phyloP scores from a whole-genome alignment of 2,113 vertebrate genomes.

The Cariama cristata region DNA sequence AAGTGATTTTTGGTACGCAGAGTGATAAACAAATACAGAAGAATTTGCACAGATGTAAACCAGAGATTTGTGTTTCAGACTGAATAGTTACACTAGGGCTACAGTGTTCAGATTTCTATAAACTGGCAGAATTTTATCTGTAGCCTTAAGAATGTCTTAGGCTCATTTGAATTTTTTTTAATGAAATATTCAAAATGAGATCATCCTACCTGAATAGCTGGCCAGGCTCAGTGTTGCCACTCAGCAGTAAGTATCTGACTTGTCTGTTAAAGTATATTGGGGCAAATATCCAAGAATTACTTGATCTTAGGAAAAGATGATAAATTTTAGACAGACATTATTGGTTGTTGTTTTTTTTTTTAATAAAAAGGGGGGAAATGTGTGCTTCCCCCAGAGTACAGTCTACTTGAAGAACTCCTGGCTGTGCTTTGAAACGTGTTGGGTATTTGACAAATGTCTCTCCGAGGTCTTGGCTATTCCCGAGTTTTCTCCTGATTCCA shows the following conservation, averaged over 20 bases:
- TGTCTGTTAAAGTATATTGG: background rate
- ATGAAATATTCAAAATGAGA: slow-evolving; percentile 2
- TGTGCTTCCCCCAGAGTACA: background rate
- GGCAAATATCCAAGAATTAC: background rate
- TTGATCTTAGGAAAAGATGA: background rate
- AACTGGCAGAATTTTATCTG: background rate
- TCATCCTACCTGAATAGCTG: background rate
- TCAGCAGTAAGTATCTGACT: background rate
- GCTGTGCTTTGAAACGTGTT: background rate
- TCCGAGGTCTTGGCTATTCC: background rate
- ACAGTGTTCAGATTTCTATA: background rate
- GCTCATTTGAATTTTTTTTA: background rate
- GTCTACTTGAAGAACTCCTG: background rate
- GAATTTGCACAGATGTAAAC: background rate
- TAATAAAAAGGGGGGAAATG: background rate
- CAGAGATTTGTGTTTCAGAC: background rate
- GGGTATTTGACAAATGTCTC: background rate
- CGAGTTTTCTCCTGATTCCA: background rate
- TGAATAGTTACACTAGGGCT: background rate
- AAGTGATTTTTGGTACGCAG: background rate
- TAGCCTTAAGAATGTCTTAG: background rate
- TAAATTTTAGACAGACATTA: background rate
- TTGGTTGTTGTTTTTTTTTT: background rate
- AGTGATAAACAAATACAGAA: background rate
- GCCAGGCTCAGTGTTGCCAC: background rate